Evolutionary conservation across 2,113 vertebrate genomes (phyloP).

Genomic region (Galeopterus variegatus): DNA sequence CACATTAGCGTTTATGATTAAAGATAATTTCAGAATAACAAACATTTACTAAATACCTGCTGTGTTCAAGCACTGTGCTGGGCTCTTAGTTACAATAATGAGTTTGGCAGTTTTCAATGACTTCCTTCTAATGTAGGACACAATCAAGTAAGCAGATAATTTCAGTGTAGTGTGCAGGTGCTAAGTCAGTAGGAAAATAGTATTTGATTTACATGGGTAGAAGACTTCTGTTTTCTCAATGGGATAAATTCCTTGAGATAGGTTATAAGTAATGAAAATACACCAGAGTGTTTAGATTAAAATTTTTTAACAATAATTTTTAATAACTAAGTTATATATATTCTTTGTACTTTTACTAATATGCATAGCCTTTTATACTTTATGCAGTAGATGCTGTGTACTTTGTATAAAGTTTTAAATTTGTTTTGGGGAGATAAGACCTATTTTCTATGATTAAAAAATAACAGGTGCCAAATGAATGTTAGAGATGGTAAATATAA

Average conservation of each 20-base stretch:
- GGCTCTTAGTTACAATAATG: neutral
- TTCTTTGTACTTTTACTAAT: neutral
- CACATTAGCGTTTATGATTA: neutral
- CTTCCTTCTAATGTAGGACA: neutral
- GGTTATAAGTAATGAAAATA: conserved; percentile 2
- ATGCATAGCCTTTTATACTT: neutral
- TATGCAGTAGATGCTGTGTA: neutral
- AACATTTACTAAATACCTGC: neutral
- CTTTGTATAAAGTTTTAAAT: neutral
- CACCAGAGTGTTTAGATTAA: neutral
- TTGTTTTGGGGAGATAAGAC: neutral
- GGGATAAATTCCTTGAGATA: neutral
- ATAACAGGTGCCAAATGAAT: conserved; percentile 12
- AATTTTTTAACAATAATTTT: conserved; percentile 1
- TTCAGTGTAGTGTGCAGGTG: conserved; percentile 7
- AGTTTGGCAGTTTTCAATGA: neutral
- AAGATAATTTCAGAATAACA: neutral
- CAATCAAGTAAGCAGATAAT: neutral
- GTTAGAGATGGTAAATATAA: conserved; percentile 7
- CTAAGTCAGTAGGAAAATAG: conserved; percentile 35
- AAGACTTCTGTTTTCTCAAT: conserved; percentile 23
- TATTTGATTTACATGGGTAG: conserved; percentile 28
- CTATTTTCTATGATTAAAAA: conserved; percentile 46
- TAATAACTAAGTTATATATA: conserved; percentile 7
- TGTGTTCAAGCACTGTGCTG: neutral